Evolutionary conservation across 2,888 invertebrate species (phyloP), one percentile per base, ranked within the genome.

Genomic region (Bellardia bayeri): DNA sequence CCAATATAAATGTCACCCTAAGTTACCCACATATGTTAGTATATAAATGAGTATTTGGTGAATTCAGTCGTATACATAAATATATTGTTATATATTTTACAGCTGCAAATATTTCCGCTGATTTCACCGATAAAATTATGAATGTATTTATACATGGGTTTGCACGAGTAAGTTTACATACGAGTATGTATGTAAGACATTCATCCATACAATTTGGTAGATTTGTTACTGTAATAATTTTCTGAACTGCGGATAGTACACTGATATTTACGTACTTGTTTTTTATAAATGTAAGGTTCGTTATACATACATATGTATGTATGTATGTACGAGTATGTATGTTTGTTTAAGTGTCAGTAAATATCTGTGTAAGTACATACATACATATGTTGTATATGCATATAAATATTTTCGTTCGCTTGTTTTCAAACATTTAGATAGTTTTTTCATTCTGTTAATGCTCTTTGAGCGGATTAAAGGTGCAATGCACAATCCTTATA

Each of bases 381-480:
- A 7, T 49, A 63, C 45, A 30, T 42, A 72, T 40, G 51, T 80
- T 23, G 33, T 42, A 37, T 49, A 76, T 54, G 9, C n/a, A 58
- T 54, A 16, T 7, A 61, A 72, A 68, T 69, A 64, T 58, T 74
- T 81, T 68, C 33, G 58, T 86, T 75, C n/a, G 75, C 63, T 63
- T 78, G 72, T 81, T 66, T 80, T 80, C 61, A 90, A 88, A 72
- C 79, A 51, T 75, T 80, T 83, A 58, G 71, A 54, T 87, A 51
- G 9, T 76, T 72, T 86, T 71, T 76, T 71, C 80, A 37, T 86
- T 64, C 75, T 76, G 81, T 83, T 79, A 75, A 79, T 79, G 14
- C 75, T 79, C 58, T 87, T 89, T 89, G 90, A 91, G 91, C 90
- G 91, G 91, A 91, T 91, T 91, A 91, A 91, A 91, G 91, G 91